Base-by-base conservation (phyloP, 2,797 vertebrate genomes). In the Neostethus bicornis region DNA sequence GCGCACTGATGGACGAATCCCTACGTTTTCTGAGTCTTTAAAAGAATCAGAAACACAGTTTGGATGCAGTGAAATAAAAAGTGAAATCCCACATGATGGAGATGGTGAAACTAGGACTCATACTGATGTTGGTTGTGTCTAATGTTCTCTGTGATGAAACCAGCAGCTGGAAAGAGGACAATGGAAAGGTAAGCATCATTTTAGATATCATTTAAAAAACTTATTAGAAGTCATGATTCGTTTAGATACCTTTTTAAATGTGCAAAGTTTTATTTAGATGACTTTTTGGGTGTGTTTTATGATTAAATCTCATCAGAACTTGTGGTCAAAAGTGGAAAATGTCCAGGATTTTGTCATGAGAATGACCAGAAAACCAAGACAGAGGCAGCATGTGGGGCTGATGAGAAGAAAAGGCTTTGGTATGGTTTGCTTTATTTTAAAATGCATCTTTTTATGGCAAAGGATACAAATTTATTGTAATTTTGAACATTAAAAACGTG, bases 331-430 rank as follows among this genome's bases (percentile, higher is more conserved):
- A 29, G 88, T 91, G 19, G 57, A 75, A 14, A 59, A 43, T 6
- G 85, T 95, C 69, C 84, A 90, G 63, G 87, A 88, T 9, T 63
- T 95, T 6, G 80, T 96, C 59, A 86, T 89, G 80, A 93, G 92
- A 80, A 92, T 94, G 75, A 89, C 83, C 43, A 84, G 93, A 61
- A 93, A 92, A 87, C 92, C 92, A 54, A 90, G 85, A 71, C 84
- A 89, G 14, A 89, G 90, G 46, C 90, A 91, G 43, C 91, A 92
- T 83, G 86, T 90, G n/a, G 86, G 91, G 60, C 83, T 93, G 35
- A 90, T 90, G 91, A 91, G 93, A 72, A 95, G 92, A 80, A 87
- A 93, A 67, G 85, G 91, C 54, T 88, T 85, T 1, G 93, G 95
- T 96, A 85, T 0, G 35, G 0, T n/a, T n/a, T n/a, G n/a, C n/a